phyloP scores from a whole-genome alignment of 2,113 vertebrate species.

The Macaca mulatta region DNA sequence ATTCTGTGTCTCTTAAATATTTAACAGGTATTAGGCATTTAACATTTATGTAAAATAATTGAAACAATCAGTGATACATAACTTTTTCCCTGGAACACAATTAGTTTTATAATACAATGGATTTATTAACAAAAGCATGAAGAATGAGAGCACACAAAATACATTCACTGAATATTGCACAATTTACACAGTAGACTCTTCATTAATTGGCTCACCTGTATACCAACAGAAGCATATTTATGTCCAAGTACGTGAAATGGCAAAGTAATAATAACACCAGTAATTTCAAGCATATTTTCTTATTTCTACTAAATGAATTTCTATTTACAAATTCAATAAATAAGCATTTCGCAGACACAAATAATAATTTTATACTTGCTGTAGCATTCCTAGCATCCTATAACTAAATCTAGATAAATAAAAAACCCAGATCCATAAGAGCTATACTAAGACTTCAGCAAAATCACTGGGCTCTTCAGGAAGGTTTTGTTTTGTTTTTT shows the following conservation, averaged over 20 bases:
- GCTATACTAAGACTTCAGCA: not conserved
- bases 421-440: not conserved
- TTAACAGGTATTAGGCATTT: not conserved
- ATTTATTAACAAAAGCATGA: not conserved
- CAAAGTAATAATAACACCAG: not conserved
- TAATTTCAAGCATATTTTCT: not conserved
- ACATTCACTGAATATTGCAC: not conserved
- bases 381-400: not conserved
- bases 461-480: not conserved
- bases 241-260: not conserved
- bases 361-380: not conserved
- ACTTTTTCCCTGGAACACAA: not conserved
- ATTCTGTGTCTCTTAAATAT: not conserved
- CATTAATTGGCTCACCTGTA: not conserved
- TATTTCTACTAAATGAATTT: not conserved
- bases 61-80: not conserved
- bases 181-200: not conserved
- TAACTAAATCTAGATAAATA: not conserved
- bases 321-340: not conserved
- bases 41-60: not conserved
- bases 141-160: not conserved
- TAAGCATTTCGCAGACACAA: not conserved
- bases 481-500: not conserved
- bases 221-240: not conserved
- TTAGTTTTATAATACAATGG: not conserved